Evolutionary conservation across 2,888 invertebrate genomes (phyloP), one percentile per base, ranked within the genome.

Genomic region (Callinectes sapidus): DNA sequence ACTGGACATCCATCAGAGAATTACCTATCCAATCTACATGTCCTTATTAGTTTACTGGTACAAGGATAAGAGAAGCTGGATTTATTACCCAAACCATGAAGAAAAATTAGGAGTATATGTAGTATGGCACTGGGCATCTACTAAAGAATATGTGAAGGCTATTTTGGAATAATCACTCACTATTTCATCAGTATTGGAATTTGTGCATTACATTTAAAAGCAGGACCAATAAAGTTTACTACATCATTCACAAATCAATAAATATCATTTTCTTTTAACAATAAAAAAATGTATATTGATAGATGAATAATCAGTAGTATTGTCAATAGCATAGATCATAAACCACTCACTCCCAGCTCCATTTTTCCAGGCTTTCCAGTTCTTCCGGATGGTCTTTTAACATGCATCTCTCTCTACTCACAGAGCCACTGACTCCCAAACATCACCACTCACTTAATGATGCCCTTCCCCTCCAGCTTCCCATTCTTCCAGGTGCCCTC

Each of bases 381-480:
- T 97, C 95, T 97, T 97, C 97, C 97, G 98, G 5, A 66, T 91
- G 28, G 93, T 94, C 28, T 92, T 92, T 32, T 92, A 1, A 1
- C 48, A 48, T 48, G 10, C 10, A 48, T 48, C 48, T 48, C 48
- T 48, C 23, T 61, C 16, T 18, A 61, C 23, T 23, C 23, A 61
- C 18, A 14, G 55, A 2, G 55, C 55, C 55, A 55, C 18, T 18
- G 13, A 13, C 10, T 18, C 55, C 18, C 3, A 13, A 18, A 18
- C 87, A 87, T 2, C n/a, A 48, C 61, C 61, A 87, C 42, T 28
- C 54, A 94, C 90, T 87, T 92, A 32, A 94, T 94, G 48, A 93
- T 89, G 0, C 98, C 98, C 95, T 97, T 97, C 18, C 98, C 98
- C 95, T 97, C 97, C 95, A 98, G 97, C 95, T 97, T 97, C 71